Evolutionary conservation across 1,140 invertebrate genomes (phyloP).

Genomic region (Zaprionus gabonicus): DNA sequence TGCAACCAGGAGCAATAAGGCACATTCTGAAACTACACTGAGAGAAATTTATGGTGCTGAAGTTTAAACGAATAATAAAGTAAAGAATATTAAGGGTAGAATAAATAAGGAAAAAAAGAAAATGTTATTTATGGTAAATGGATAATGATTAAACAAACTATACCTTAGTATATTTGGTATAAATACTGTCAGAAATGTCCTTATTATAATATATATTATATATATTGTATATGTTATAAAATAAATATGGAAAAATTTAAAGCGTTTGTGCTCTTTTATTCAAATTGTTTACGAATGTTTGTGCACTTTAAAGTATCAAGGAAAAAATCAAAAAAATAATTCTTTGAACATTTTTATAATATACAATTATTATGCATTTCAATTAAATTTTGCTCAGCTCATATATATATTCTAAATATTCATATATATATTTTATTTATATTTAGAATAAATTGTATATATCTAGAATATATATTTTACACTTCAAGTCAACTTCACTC

Average conservation of each 20-base stretch:
- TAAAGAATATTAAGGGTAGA: not conserved
- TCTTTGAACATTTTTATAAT: no score
- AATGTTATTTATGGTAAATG: not conserved
- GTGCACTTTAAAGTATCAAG: no score
- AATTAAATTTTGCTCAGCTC: no score
- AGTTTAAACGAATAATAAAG: not conserved
- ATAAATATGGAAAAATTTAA: no score
- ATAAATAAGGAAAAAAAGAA: not conserved
- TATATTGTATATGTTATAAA: no score
- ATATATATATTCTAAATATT: no score
- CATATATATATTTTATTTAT: not conserved
- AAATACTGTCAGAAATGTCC: not conserved
- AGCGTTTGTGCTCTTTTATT: no score
- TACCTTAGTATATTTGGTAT: not conserved
- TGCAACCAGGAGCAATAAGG: constrained; percentile 62
- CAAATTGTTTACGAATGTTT: no score
- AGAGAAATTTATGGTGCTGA: constrained; percentile 1
- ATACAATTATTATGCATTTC: no score
- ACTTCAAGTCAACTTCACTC: not conserved
- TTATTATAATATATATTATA: no score
- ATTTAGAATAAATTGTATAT: not conserved
- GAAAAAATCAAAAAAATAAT: not conserved
- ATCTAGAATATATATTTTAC: not conserved
- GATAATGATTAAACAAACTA: no score
- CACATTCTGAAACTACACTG: constrained; percentile 39